Base-by-base conservation (phyloP, 2,113 vertebrate species). In the Melanocharis versteri region DNA sequence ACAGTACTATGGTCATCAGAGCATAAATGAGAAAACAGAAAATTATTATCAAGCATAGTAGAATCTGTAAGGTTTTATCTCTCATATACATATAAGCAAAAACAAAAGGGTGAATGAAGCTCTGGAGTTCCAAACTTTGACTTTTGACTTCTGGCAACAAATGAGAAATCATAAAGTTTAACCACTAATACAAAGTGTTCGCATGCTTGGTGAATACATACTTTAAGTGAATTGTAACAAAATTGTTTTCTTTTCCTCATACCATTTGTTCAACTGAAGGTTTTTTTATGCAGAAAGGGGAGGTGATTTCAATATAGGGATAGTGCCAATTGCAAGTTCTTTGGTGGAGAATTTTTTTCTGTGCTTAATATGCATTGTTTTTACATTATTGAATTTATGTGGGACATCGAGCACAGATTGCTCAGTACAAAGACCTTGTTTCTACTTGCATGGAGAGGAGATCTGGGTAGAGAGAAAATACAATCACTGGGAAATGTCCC, bases 401-500 rank as follows among this genome's bases (percentile, higher is more conserved):
- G 68, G 45, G 60, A 35, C 35, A 65, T 23, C 77, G 56, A 87
- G 42, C 76, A 62, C 70, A 90, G 44, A 86, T 84, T 82, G 47
- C 64, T 86, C 45, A 73, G 60, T 37, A 50, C 51, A 78, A 61
- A 94, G 66, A 20, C 86, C 64, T 83, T 84, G 66, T 81, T 96
- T 93, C 75, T 91, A 7, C 51, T 85, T 58, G 19, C 48, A 33
- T 28, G 37, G 69, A 75, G 73, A 56, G 44, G 84, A 84, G 70
- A 88, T 91, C 31, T 69, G 42, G 53, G 48, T 54, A 83, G 66
- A 91, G 81, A 89, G 84, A 91, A 96, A 96, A 93, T 51, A 27
- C 28, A 89, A 3, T 85, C 40, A 48, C 58, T 84, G 56, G 61
- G 79, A 84, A 94, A 86, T 64, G 45, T 93, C 87, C 80, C 53